Evolutionary conservation across 2,113 vertebrate species (phyloP).

Genomic region (Mustelus asterias): DNA sequence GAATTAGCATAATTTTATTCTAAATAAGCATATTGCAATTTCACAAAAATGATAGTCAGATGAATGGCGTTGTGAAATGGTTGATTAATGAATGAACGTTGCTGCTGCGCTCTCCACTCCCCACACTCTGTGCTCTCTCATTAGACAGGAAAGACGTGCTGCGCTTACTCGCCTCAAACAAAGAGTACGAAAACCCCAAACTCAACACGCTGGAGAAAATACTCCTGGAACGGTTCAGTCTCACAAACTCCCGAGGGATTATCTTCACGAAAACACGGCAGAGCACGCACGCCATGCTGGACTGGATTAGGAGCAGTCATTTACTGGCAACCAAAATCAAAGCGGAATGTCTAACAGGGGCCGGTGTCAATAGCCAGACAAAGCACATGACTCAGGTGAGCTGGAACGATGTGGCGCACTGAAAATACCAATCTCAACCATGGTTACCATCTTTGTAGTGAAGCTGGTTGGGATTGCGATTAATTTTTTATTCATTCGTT

Average conservation of each 20-base stretch:
- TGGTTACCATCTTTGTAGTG: not conserved
- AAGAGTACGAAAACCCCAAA: slow-evolving; percentile 69
- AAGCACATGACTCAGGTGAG: slow-evolving; percentile 79
- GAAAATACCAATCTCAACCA: not conserved
- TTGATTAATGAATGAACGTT: not conserved
- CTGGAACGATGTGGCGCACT: not conserved
- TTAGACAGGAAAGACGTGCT: slow-evolving; percentile 60
- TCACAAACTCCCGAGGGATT: slow-evolving; percentile 57
- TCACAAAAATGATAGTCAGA: not conserved
- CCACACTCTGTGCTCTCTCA: not conserved
- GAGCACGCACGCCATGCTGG: slow-evolving; percentile 61
- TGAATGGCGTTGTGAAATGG: not conserved
- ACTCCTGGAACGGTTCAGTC: slow-evolving; percentile 62
- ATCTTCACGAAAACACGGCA: slow-evolving; percentile 76
- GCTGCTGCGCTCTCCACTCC: not conserved
- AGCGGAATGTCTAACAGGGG: slow-evolving; percentile 61
- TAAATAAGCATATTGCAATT: not conserved
- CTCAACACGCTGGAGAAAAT: slow-evolving; percentile 63
- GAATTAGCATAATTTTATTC: not conserved
- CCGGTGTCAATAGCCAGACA: slow-evolving; percentile 60
- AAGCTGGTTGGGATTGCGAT: not conserved
- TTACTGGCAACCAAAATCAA: slow-evolving; percentile 54
- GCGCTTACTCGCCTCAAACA: slow-evolving; percentile 41
- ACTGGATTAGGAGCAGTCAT: slow-evolving; percentile 66
- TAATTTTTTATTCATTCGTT: no score